Base-by-base conservation (phyloP, 2,797 vertebrate species). In the Semotilus atromaculatus region DNA sequence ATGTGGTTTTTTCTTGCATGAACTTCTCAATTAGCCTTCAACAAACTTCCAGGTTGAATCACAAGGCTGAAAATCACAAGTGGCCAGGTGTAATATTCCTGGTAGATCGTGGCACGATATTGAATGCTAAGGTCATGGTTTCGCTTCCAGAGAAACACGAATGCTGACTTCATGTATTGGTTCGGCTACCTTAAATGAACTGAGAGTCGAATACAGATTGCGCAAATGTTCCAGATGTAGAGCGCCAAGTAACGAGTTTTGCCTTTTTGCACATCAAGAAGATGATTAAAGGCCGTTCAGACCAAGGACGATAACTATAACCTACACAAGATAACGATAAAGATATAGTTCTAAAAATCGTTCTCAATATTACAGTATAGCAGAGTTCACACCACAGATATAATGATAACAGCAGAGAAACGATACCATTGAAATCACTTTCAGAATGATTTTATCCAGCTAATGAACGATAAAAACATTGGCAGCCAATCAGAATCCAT, bases 1-100 rank as follows among this genome's bases (percentile, higher is more conserved):
- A 79, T 31, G 78, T 51, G 78, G 13, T 66, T 80, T 34, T 66
- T 80, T 34, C 7, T 80, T 48, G 40, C 60, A 7, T n/a, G 10
- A 73, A 10, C 16, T n/a, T 45, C 2, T 18, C 14, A n/a, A 14
- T 19, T 19, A 29, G 21, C 48, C 19, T 23, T 74, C 31, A 13
- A 38, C 23, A 51, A 18, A 53, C 19, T 29, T 16, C 40, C 67
- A 45, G 0, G 34, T 55, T 40, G 21, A 58, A 73, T 38, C 81
- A 34, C 53, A 48, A 36, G 55, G 36, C 36, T 81, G 67, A 60
- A 43, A 45, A 40, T 36, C 34, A 38, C 80, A 72, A 60, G 38
- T n/a, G 21, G 26, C 7, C 13, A 21, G 11, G n/a, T 34, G n/a
- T n/a, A 14, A 43, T 19, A 34, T 10, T 23, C n/a, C 45, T 58